Conservation (phyloP, 2,888 invertebrate genomes). For the Sisyra nigra region DNA sequence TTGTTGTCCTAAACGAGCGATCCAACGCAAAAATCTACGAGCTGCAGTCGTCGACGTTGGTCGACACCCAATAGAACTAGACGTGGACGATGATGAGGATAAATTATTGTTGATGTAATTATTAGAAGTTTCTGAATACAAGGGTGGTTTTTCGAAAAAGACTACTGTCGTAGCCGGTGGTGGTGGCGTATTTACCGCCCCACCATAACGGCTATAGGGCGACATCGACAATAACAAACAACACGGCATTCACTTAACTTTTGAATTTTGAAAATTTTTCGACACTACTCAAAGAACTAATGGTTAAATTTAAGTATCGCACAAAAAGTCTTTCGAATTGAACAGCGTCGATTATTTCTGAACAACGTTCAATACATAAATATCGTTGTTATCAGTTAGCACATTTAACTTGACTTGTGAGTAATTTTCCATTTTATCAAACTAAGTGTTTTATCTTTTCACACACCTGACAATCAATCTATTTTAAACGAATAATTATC, state of each 20-base stretch:
- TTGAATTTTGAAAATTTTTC: not conserved
- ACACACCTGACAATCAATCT: too few species aligned
- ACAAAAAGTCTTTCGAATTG: too few species aligned
- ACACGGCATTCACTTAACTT: not conserved
- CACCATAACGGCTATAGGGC: conserved; percentile 8
- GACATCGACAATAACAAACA: conserved; percentile 5
- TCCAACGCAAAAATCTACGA: conserved; percentile 7
- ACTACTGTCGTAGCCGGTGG: conserved; percentile 2
- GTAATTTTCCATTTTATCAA: too few species aligned
- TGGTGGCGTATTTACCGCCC: conserved; percentile 2
- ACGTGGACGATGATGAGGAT: not conserved
- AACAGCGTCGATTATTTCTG: too few species aligned
- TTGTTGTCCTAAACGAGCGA: conserved; percentile 6
- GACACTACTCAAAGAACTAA: too few species aligned
- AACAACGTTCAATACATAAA: too few species aligned
- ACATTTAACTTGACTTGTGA: too few species aligned
- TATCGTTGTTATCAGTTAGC: too few species aligned
- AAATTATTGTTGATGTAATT: conserved; percentile 3
- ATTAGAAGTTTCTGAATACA: not conserved
- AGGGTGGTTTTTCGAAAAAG: conserved; percentile 7
- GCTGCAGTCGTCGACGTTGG: conserved; percentile 7
- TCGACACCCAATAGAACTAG: conserved; percentile 3
- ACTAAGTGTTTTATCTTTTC: too few species aligned
- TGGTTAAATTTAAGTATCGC: too few species aligned
- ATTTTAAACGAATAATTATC: too few species aligned